Evolutionary conservation across 2,797 vertebrate genomes (phyloP), one percentile per base, ranked within the genome.

Genomic region (Periophthalmus magnuspinnatus): DNA sequence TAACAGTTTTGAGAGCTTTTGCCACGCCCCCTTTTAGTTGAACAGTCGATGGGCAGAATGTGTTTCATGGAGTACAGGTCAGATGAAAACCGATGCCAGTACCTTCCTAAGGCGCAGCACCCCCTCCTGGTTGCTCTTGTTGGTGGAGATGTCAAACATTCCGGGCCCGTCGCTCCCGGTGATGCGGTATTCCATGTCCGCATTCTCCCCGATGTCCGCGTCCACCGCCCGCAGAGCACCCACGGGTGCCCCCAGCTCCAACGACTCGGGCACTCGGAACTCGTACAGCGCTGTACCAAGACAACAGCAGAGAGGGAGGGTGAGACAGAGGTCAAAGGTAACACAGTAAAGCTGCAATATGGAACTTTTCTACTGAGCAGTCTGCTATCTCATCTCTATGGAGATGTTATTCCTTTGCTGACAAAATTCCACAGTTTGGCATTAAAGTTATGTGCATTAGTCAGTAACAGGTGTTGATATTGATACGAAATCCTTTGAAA

Each of bases 51-150:
- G 28, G 28, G 3, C 28, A 28, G 28, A 28, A n/a, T n/a, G n/a
- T n/a, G n/a, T n/a, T n/a, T n/a, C n/a, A n/a, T n/a, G n/a, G n/a
- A n/a, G n/a, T n/a, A n/a, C n/a, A n/a, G n/a, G n/a, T n/a, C n/a
- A n/a, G n/a, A n/a, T n/a, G n/a, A n/a, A n/a, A n/a, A n/a, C n/a
- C n/a, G n/a, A n/a, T n/a, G n/a, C n/a, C n/a, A n/a, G n/a, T n/a
- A n/a, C 97, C 96, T 97, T 97, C 90, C 93, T 95, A 71, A 98
- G 91, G 54, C 93, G 90, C 72, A 99, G 85, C 71, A 96, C 87
- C 50, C 96, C 97, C 64, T 97, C 96, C 84, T 99, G 97, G 0
- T 95, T 95, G 74, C 93, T 92, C 81, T 91, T 92, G 76, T 99
- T 95, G 3, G 95, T 95, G 83, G 80, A 65, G 75, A 97, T 89